phyloP scores from a whole-genome alignment of 2,888 invertebrate species.

The Drosophila mercatorum region DNA sequence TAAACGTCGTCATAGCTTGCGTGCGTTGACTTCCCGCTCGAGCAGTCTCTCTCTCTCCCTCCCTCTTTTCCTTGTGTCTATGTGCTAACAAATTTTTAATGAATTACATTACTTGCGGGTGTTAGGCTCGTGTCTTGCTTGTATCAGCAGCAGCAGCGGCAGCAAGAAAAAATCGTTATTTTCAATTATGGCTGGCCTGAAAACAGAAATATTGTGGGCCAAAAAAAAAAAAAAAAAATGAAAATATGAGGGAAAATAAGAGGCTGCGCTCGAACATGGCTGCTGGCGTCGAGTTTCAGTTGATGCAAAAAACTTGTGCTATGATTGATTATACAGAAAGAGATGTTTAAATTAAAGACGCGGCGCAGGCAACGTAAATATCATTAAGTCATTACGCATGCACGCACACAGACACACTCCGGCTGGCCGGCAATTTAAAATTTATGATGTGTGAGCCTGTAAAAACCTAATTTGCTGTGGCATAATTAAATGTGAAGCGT shows the following conservation, averaged over 20 bases:
- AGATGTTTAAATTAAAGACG: slow-evolving; percentile 77
- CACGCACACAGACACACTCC: slow-evolving; percentile 20
- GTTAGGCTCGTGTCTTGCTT: slow-evolving; percentile 56
- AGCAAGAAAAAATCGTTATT: slow-evolving; percentile 66
- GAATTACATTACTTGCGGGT: slow-evolving; percentile 83
- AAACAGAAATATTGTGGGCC: slow-evolving; percentile 29
- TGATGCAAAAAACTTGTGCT: slow-evolving; percentile 58
- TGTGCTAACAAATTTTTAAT: slow-evolving; percentile 74
- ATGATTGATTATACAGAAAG: slow-evolving; percentile 75
- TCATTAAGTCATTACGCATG: slow-evolving; percentile 70
- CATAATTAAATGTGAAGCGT: slow-evolving; percentile 77
- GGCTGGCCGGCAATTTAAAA: slow-evolving; percentile 68
- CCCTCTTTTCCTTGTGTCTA: slow-evolving; percentile 29
- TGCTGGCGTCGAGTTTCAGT: slow-evolving; percentile 57
- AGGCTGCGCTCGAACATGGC: slow-evolving; percentile 50
- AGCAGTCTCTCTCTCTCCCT: slow-evolving; percentile 6
- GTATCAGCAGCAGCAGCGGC: slow-evolving; percentile 16
- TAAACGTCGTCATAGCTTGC: slow-evolving; percentile 57
- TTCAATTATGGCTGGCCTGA: slow-evolving; percentile 71
- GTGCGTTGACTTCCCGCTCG: slow-evolving; percentile 64
- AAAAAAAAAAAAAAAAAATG: slow-evolving; percentile 15
- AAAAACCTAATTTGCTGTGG: slow-evolving; percentile 82
- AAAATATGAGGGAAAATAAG: not conserved
- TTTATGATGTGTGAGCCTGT: slow-evolving; percentile 79
- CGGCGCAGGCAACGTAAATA: slow-evolving; percentile 62